Conservation (phyloP, 2,797 vertebrate species). For the Myotis findleyi region DNA sequence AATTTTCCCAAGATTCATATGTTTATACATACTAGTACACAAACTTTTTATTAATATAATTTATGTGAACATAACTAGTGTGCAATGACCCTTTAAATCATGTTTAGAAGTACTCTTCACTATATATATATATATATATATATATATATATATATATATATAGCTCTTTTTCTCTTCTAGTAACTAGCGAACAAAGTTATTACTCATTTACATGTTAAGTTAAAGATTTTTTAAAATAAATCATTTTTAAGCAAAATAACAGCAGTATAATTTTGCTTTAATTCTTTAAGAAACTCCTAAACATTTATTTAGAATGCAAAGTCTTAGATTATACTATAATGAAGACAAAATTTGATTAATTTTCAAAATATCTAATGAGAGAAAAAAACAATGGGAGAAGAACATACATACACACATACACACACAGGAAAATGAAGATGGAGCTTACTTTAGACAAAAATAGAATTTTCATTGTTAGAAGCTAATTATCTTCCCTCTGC, state of each 20-base stretch:
- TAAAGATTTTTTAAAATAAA: background rate
- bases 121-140: background rate
- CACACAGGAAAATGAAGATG: background rate
- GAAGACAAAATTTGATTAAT: background rate
- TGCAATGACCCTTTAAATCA: background rate
- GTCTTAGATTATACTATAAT: background rate
- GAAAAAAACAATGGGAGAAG: background rate
- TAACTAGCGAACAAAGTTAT: background rate
- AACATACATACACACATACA: background rate
- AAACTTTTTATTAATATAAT: background rate
- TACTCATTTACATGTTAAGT: background rate
- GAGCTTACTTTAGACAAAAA: background rate
- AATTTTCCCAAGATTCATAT: background rate
- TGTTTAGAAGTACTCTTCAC: background rate
- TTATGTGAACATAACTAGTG: background rate
- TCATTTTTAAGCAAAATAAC: background rate
- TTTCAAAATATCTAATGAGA: background rate
- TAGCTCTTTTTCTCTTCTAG: background rate
- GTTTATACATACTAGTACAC: background rate
- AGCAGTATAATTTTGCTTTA: background rate
- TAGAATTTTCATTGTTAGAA: slow-evolving; percentile 19
- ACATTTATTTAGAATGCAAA: background rate
- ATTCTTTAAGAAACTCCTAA: background rate
- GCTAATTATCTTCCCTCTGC: background rate
- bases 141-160: too few relatives aligned